These are phyloP conservation scores for Atethmia centrago DNA, from an alignment of 2,888 invertebrate genomes.

Conservation along the genomic window DNA sequence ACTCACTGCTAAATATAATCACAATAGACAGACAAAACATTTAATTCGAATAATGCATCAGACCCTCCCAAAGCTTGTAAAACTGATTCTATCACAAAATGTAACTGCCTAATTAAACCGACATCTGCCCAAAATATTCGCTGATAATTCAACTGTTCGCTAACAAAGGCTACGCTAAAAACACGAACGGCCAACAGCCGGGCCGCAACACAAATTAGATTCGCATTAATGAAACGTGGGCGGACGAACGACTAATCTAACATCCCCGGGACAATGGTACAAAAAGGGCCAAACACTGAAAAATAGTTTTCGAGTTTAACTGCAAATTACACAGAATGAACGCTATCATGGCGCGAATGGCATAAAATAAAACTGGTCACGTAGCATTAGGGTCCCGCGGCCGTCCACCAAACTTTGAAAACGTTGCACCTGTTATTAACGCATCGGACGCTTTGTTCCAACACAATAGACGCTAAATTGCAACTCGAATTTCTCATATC, in stretches of 20 bases:
- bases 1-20: constrained; percentile 7
- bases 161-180: constrained; percentile 81
- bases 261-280: constrained; percentile 79
- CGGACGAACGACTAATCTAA: constrained; percentile 81
- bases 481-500: constrained; percentile 87
- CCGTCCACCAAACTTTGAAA: constrained; percentile 78
- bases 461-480: constrained; percentile 89
- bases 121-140: constrained; percentile 77
- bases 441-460: constrained; percentile 87
- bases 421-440: constrained; percentile 89
- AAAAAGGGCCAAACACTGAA: constrained; percentile 84
- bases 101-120: constrained; percentile 68
- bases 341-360: constrained; percentile 85
- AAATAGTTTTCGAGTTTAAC: constrained; percentile 86
- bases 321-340: constrained; percentile 86
- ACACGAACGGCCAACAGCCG: constrained; percentile 74
- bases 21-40: constrained; percentile 7
- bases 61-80: constrained; percentile 20
- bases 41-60: constrained; percentile 5
- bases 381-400: constrained; percentile 75
- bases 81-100: constrained; percentile 49
- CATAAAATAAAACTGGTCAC: constrained; percentile 87
- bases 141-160: constrained; percentile 76
- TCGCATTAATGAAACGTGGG: constrained; percentile 88
- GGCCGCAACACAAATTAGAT: constrained; percentile 84